Evolutionary conservation across 2,797 vertebrate species (phyloP).

Genomic region (Phrynocephalus forsythii): DNA sequence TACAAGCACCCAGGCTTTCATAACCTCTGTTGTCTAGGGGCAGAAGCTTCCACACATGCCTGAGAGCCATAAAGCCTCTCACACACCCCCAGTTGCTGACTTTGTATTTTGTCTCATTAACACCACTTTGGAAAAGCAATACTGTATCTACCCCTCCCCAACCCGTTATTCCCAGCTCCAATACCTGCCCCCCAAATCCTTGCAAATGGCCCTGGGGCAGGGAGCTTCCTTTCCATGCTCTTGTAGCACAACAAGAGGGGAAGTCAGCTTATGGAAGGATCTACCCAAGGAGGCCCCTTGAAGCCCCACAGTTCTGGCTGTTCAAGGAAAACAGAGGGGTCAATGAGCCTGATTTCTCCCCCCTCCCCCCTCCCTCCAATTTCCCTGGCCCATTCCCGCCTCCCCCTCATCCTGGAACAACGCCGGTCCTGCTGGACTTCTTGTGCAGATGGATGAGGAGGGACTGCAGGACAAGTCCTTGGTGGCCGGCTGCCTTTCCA

Average conservation of each 20-base stretch:
- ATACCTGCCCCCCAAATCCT: too few relatives aligned
- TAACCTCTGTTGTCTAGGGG: too few relatives aligned
- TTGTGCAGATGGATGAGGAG: slow-evolving; percentile 72
- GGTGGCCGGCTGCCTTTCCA: slow-evolving; percentile 72
- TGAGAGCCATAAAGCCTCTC: not conserved
- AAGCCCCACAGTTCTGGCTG: not conserved
- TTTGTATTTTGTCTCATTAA: not conserved
- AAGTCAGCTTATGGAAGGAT: too few relatives aligned
- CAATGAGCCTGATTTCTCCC: fast-evolving
- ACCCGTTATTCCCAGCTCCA: too few relatives aligned
- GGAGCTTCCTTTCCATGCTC: not conserved
- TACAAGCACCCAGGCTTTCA: too few relatives aligned
- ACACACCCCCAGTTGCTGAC: not conserved
- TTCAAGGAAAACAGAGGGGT: not conserved
- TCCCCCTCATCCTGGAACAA: not conserved
- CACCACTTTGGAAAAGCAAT: not conserved
- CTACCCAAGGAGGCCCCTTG: too few relatives aligned
- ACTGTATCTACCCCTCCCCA: too few relatives aligned
- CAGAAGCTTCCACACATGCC: too few relatives aligned
- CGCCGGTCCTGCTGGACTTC: slow-evolving; percentile 66
- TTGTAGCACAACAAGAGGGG: too few relatives aligned
- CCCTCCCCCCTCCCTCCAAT: not conserved
- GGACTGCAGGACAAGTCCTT: slow-evolving; percentile 55
- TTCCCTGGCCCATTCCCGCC: slow-evolving; percentile 20
- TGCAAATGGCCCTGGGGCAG: not conserved